Percentiles rank a stretch among this genome's conserved stretches.
These are phyloP conservation scores for Melanocharis versteri DNA, from an alignment of 2,113 vertebrate species.

Conservation along the genomic window DNA sequence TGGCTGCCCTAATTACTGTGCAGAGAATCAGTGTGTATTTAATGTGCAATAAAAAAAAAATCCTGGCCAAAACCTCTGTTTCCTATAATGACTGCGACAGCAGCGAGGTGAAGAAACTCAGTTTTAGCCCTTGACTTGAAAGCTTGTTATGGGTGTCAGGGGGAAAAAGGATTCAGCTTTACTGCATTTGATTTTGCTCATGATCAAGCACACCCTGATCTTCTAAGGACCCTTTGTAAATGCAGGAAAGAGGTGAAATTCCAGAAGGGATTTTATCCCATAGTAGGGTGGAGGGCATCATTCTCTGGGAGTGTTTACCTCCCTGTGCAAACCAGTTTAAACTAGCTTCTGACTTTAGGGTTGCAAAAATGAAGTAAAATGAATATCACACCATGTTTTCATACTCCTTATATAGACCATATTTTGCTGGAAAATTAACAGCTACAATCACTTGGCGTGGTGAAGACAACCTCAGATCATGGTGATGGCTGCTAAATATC, in stretches of 20 bases:
- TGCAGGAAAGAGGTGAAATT: neutral
- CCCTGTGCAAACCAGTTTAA: neutral
- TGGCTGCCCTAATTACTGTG: neutral
- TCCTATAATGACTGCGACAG: neutral
- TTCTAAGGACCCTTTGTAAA: neutral
- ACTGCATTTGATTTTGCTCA: neutral
- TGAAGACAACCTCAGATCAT: neutral
- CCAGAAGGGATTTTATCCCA: neutral
- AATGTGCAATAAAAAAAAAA: neutral
- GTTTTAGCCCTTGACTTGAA: neutral
- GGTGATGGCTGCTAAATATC: neutral
- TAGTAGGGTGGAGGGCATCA: rapidly evolving
- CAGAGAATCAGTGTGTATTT: neutral
- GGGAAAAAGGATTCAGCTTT: neutral
- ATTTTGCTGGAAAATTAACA: neutral
- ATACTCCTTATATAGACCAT: neutral
- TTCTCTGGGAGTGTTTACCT: neutral
- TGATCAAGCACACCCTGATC: neutral
- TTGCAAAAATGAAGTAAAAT: neutral
- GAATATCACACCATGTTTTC: neutral
- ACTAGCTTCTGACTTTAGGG: neutral
- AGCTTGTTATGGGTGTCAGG: neutral
- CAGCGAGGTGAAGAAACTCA: neutral
- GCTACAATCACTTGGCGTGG: neutral
- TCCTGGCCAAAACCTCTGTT: neutral